Evolutionary conservation across 2,113 vertebrate species (phyloP).

Genomic region (Colistium nudipinnis): DNA sequence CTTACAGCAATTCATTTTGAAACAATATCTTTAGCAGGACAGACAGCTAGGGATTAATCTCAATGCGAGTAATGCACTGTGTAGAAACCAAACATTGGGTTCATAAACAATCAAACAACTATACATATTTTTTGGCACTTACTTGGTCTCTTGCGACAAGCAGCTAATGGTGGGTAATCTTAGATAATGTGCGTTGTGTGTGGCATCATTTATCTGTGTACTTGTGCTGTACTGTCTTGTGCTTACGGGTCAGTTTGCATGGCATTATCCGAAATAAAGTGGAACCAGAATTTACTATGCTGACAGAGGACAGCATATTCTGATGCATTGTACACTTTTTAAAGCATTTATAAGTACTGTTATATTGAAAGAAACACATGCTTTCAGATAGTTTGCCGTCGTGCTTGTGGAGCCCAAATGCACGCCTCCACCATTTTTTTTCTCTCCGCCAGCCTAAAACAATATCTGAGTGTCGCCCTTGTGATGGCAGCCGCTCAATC

Average conservation of each 20-base stretch:
- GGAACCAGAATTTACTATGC: too few species aligned
- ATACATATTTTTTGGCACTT: neutral
- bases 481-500: slow-evolving; percentile 63
- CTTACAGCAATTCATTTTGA: neutral
- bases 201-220: too few species aligned
- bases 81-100: neutral
- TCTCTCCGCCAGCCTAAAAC: slow-evolving; percentile 40
- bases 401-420: neutral
- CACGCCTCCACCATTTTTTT: slow-evolving; percentile 3
- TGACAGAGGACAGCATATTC: too few species aligned
- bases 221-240: too few species aligned
- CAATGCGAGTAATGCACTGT: neutral
- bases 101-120: neutral
- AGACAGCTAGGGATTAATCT: neutral
- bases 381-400: too few species aligned
- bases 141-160: neutral
- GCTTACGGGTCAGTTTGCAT: too few species aligned
- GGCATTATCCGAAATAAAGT: too few species aligned
- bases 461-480: slow-evolving; percentile 47
- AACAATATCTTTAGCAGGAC: neutral
- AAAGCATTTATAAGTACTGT: too few species aligned
- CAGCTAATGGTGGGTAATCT: too few species aligned
- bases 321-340: too few species aligned
- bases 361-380: too few species aligned
- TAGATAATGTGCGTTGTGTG: too few species aligned